Percentiles rank a stretch among this genome's conserved stretches.
Evolutionary conservation across 2,113 vertebrate species (phyloP).

Genomic region (Jaculus jaculus): DNA sequence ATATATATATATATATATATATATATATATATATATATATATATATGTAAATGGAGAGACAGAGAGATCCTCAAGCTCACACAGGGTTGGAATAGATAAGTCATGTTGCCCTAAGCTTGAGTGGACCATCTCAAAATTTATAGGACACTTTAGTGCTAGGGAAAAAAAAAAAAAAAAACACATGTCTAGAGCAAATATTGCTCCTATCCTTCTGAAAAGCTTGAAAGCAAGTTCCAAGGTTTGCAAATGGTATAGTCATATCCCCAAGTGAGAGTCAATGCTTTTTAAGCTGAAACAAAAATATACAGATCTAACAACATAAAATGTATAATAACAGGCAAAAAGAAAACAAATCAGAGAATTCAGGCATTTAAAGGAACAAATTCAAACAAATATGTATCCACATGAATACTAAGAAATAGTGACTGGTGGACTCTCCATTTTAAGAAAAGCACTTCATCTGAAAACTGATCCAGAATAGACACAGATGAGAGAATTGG

Average conservation of each 20-base stretch:
- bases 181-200: not conserved
- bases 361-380: not conserved
- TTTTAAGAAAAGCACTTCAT: not conserved
- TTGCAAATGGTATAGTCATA: not conserved
- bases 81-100: too few species aligned
- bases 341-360: not conserved
- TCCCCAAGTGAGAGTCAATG: not conserved
- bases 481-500: not conserved
- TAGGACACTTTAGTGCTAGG: not conserved
- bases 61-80: not conserved
- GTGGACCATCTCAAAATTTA: not conserved
- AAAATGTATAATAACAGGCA: not conserved
- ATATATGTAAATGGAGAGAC: too few species aligned
- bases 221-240: not conserved
- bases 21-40: too few species aligned
- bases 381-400: not conserved
- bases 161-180: too few species aligned
- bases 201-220: not conserved
- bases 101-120: not conserved
- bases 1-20: too few species aligned
- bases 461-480: slow-evolving; percentile 8
- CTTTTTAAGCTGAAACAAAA: not conserved
- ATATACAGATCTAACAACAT: not conserved
- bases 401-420: not conserved
- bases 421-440: not conserved